phyloP scores from a whole-genome alignment of 2,113 vertebrate species.

The Dromaius novaehollandiae region DNA sequence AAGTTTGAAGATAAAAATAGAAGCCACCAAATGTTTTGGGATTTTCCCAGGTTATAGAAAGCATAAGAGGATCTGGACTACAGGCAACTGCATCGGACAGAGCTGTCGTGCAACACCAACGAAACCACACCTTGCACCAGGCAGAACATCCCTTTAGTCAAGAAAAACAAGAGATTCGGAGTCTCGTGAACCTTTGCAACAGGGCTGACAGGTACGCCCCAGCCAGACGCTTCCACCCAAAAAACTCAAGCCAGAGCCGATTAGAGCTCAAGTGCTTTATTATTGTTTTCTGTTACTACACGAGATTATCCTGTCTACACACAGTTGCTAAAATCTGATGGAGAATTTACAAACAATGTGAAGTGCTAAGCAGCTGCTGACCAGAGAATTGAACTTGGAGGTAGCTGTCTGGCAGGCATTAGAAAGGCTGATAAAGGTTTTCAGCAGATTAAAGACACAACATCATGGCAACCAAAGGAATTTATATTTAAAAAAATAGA shows the following conservation, averaged over 20 bases:
- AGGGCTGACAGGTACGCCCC: background rate
- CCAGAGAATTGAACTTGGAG: background rate
- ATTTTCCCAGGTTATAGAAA: background rate
- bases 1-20: background rate
- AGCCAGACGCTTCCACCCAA: accelerated
- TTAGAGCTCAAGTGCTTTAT: background rate
- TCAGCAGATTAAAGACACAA: background rate
- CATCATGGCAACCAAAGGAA: background rate
- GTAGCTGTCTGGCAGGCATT: background rate
- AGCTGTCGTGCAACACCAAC: background rate
- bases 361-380: background rate
- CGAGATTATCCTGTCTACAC: conserved; percentile 21
- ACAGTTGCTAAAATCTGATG: background rate
- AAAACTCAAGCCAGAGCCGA: background rate
- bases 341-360: background rate
- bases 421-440: background rate
- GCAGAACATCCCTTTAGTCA: background rate
- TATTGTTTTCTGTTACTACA: background rate
- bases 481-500: background rate
- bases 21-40: background rate
- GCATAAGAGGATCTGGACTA: background rate
- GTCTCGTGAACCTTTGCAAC: accelerated
- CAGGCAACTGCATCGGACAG: background rate
- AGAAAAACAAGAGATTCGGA: background rate
- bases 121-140: background rate